Base-by-base conservation (phyloP, 2,888 invertebrate genomes). In the Trichacis sp. region DNA sequence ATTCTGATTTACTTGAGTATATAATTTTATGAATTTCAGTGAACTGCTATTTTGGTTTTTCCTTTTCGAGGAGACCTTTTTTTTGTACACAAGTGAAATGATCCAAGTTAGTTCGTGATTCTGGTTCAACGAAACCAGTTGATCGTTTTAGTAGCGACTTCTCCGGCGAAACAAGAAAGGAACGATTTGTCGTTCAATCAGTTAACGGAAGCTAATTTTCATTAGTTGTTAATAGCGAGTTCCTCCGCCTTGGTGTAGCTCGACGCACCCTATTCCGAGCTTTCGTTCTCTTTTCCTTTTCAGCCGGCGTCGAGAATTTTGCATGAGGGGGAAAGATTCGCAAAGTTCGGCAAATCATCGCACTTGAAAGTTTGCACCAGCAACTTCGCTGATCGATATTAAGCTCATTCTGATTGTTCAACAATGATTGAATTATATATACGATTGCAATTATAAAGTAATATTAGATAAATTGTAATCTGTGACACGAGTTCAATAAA, bases 131-230 rank as follows among this genome's bases (percentile, higher is more conserved):
- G 64, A 57, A 68, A 70, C 65, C 69, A 72, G 69, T 71, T 64
- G 58, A 68, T 74, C 71, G 75, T 73, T 79, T 78, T 72, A 79
- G 77, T 71, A 76, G 70, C 72, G 65, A 75, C 71, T 77, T 74
- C 73, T 74, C 77, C 70, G 53, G 55, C 72, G 78, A 77, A 78
- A 81, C 77, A 79, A 81, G 81, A 82, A 82, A 81, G 82, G 82
- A 80, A 80, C 80, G 81, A 84, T 83, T 83, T 81, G 82, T 75
- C 79, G 82, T 80, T 82, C 81, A 82, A 84, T 84, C 83, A 83
- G 79, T 72, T 75, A 79, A 83, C 80, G 78, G 78, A 81, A 81
- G 82, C 83, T 83, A 84, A 84, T 84, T 84, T 84, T 84, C 84
- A 83, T 83, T 83, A 84, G 80, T 79, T 78, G 81, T 81, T 84